Evolutionary conservation across 2,797 vertebrate genomes (phyloP).

Genomic region (Distichodus sexfasciatus): DNA sequence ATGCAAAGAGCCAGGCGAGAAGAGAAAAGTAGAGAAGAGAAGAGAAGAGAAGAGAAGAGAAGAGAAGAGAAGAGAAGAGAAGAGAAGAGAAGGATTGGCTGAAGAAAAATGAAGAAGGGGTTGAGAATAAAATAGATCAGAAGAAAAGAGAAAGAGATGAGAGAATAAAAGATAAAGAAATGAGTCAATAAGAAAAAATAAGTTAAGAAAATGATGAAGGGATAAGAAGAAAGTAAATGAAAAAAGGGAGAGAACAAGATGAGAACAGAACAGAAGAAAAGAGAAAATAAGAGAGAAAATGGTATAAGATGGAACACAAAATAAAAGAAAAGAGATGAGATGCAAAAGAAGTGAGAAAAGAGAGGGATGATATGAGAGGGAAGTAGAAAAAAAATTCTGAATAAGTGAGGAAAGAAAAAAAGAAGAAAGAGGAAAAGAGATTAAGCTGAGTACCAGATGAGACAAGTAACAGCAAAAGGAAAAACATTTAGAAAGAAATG

Average conservation of each 20-base stretch:
- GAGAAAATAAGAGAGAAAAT: not conserved
- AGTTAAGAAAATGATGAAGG: not conserved
- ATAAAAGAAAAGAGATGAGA: not conserved
- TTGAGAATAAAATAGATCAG: not conserved
- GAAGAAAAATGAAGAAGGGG: not conserved
- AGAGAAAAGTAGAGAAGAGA: not conserved
- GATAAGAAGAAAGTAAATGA: not conserved
- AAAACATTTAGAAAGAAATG: too few species aligned
- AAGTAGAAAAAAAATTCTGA: not conserved
- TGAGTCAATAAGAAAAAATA: not conserved
- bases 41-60: not conserved
- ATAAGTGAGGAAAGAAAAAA: not conserved
- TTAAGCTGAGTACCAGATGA: too few species aligned
- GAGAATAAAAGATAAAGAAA: not conserved
- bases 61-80: not conserved
- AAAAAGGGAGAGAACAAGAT: not conserved
- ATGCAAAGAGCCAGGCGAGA: not conserved
- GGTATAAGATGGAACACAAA: too few species aligned
- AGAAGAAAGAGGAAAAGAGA: not conserved
- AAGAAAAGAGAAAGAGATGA: not conserved
- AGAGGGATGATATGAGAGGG: not conserved
- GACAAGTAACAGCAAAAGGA: too few species aligned
- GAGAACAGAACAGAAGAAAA: not conserved
- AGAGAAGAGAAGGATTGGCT: too few species aligned
- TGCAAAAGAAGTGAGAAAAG: not conserved